These are phyloP conservation scores for Listrodromus nycthemerus DNA, from an alignment of 2,888 invertebrate species.

Conservation along the genomic window DNA sequence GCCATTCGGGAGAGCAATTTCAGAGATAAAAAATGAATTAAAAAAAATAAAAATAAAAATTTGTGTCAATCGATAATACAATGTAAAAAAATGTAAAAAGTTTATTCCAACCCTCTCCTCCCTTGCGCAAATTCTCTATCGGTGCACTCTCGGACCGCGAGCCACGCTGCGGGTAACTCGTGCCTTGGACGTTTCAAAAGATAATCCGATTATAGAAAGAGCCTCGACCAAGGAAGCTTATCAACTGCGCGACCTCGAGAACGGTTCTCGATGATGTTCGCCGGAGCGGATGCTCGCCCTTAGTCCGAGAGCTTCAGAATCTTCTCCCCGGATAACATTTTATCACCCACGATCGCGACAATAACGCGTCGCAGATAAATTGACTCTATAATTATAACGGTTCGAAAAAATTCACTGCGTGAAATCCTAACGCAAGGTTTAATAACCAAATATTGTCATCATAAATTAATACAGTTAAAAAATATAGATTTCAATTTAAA, in stretches of 20 bases:
- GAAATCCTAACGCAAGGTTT: too few relatives aligned
- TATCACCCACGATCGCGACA: too few relatives aligned
- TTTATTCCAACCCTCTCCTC: background rate
- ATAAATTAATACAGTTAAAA: too few relatives aligned
- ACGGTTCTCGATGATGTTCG: constrained; percentile 44
- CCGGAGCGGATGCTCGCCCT: constrained; percentile 6
- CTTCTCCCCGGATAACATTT: constrained; percentile 1
- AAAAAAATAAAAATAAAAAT: too few relatives aligned
- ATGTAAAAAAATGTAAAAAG: background rate
- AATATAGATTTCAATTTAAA: too few relatives aligned
- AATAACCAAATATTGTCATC: too few relatives aligned
- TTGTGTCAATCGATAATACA: too few relatives aligned
- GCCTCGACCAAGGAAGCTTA: constrained; percentile 73
- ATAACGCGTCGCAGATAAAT: too few relatives aligned
- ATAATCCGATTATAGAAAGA: constrained; percentile 72
- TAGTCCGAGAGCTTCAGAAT: background rate
- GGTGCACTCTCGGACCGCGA: constrained; percentile 37
- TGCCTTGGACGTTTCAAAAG: constrained; percentile 62
- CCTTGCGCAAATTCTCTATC: background rate
- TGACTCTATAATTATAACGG: too few relatives aligned
- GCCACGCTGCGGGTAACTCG: constrained; percentile 44
- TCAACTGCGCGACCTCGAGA: constrained; percentile 71
- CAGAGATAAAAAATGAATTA: too few relatives aligned
- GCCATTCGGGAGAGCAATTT: too few relatives aligned
- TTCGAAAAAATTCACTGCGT: too few relatives aligned